Conservation (phyloP, 30 jellyfish, hydroid and myxozoan species). For the Aurelia sp. region DNA sequence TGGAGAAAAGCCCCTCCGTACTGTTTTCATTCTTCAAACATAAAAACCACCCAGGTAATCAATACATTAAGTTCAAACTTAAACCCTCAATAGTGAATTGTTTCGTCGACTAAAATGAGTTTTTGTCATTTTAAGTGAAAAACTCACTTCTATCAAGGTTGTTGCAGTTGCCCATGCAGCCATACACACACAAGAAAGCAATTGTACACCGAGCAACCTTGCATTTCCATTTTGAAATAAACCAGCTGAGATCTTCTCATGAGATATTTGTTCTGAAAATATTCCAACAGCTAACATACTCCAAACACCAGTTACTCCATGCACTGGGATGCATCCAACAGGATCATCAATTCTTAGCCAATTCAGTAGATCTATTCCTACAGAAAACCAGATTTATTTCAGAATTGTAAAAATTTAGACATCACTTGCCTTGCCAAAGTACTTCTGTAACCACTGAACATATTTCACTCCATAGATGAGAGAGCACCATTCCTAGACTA, state of each 20-base stretch:
- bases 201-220: slow-evolving; percentile 55
- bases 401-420: neutral
- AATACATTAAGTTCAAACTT: too few relatives aligned
- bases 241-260: slow-evolving; percentile 35
- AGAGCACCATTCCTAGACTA: too few relatives aligned
- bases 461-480: too few relatives aligned
- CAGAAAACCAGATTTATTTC: neutral
- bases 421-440: too few relatives aligned
- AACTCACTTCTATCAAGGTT: slow-evolving; percentile 71
- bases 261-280: slow-evolving; percentile 70
- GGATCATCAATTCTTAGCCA: slow-evolving; percentile 92
- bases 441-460: too few relatives aligned
- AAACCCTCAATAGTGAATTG: too few relatives aligned
- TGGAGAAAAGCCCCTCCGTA: too few relatives aligned
- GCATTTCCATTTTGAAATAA: slow-evolving; percentile 71
- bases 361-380: slow-evolving; percentile 75
- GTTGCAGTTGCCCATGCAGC: slow-evolving; percentile 73
- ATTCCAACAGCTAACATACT: slow-evolving; percentile 81
- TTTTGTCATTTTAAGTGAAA: neutral
- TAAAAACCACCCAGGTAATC: too few relatives aligned
- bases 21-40: too few relatives aligned
- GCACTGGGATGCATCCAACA: slow-evolving; percentile 92
- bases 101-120: too few relatives aligned
- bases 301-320: slow-evolving; percentile 87
- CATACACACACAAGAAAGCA: slow-evolving; percentile 62